phyloP scores from a whole-genome alignment of 2,888 invertebrate species.

The Eudemis profundana region DNA sequence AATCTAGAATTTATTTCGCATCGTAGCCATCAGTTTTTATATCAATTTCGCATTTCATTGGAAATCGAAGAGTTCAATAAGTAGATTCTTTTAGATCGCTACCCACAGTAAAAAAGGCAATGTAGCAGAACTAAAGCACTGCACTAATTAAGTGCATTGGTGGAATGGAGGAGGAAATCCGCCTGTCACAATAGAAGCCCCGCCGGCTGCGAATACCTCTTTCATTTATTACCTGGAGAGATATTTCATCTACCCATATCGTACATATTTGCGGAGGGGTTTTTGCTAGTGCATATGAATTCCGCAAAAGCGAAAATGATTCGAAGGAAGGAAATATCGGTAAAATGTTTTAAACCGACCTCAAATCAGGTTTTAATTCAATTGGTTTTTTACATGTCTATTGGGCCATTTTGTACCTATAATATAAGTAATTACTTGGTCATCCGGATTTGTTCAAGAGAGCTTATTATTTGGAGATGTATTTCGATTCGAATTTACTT shows the following conservation, averaged over 20 bases:
- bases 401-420: no score
- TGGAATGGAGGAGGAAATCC: not conserved
- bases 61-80: no score
- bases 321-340: not conserved
- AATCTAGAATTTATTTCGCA: no score
- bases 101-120: not conserved
- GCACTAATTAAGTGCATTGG: slow-evolving; percentile 18
- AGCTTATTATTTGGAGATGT: no score
- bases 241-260: slow-evolving; percentile 6
- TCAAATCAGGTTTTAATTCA: no score
- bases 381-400: no score
- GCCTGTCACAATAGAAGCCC: slow-evolving; percentile 8
- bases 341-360: no score
- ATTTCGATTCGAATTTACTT: no score
- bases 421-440: no score
- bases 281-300: not conserved
- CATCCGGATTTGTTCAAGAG: no score
- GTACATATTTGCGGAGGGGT: not conserved
- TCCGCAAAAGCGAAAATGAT: not conserved
- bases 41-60: no score
- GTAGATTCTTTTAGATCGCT: not conserved
- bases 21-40: no score
- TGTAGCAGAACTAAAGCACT: not conserved
- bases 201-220: not conserved
- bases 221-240: slow-evolving; percentile 9